Conservation (phyloP, 2,113 vertebrate genomes). For the Brienomyrus longianalis region DNA sequence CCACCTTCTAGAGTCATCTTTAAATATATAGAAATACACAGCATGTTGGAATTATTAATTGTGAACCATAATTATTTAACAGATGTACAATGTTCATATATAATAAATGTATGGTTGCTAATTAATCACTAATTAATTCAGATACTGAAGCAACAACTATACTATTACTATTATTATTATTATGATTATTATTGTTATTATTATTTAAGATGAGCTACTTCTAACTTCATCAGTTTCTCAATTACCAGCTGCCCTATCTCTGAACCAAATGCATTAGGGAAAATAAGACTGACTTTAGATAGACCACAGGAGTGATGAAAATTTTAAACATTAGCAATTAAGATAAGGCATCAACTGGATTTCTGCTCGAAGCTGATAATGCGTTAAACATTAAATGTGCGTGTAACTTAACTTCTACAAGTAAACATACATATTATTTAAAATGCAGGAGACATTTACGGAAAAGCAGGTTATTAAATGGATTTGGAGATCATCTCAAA, state of each 20-base stretch:
- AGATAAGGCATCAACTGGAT: background rate
- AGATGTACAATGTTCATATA: background rate
- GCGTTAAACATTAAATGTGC: background rate
- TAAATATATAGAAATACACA: background rate
- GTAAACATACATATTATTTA: background rate
- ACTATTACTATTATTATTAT: background rate
- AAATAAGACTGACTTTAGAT: background rate
- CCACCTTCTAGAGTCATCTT: background rate
- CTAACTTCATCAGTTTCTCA: background rate
- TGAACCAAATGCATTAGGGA: background rate
- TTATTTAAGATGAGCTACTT: background rate
- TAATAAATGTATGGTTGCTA: background rate
- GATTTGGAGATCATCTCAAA: background rate
- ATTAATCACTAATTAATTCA: background rate
- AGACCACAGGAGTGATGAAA: background rate
- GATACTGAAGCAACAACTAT: background rate
- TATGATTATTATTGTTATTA: background rate
- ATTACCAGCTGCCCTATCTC: background rate
- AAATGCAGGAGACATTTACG: background rate
- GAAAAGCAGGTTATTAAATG: background rate
- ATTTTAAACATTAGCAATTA: slow-evolving; percentile 2
- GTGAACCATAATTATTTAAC: background rate
- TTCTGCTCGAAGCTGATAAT: background rate
- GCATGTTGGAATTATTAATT: background rate
- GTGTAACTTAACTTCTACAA: background rate